Evolutionary conservation across 1,140 invertebrate genomes (phyloP).

Genomic region (Hycleus cichorii): DNA sequence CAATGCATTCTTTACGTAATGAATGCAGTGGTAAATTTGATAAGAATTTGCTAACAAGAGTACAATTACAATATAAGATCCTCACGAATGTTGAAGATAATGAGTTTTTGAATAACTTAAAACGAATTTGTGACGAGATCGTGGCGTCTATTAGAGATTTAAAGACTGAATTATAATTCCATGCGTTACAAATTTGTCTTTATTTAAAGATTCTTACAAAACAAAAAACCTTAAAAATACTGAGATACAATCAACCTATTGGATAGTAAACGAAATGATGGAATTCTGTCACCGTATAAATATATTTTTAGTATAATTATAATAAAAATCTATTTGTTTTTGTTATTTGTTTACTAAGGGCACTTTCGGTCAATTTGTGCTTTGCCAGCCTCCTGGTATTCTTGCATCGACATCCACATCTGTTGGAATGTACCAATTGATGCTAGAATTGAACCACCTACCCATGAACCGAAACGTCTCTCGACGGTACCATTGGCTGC

Average conservation of each 20-base stretch:
- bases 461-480: slow-evolving; percentile 89
- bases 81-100: slow-evolving; percentile 4
- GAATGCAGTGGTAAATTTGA: slow-evolving; percentile 22
- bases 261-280: not conserved
- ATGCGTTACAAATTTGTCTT: too few relatives aligned
- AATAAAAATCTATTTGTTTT: not conserved
- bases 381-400: slow-evolving; percentile 93
- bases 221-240: slow-evolving; percentile 7
- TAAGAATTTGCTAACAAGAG: slow-evolving; percentile 16
- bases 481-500: slow-evolving; percentile 77
- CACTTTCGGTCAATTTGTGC: slow-evolving; percentile 88
- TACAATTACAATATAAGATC: slow-evolving; percentile 17
- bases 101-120: slow-evolving; percentile 19
- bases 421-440: slow-evolving; percentile 95
- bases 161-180: slow-evolving; percentile 15
- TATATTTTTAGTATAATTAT: not conserved
- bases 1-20: slow-evolving; percentile 24
- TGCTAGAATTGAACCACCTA: slow-evolving; percentile 91
- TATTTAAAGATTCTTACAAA: not conserved
- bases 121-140: slow-evolving; percentile 10
- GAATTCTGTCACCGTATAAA: too few relatives aligned
- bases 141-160: slow-evolving; percentile 1
- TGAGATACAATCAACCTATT: slow-evolving; percentile 6
- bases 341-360: slow-evolving; percentile 49
- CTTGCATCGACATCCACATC: slow-evolving; percentile 96